phyloP scores from a whole-genome alignment of 2,797 vertebrate species.

The Syngnathus acus region DNA sequence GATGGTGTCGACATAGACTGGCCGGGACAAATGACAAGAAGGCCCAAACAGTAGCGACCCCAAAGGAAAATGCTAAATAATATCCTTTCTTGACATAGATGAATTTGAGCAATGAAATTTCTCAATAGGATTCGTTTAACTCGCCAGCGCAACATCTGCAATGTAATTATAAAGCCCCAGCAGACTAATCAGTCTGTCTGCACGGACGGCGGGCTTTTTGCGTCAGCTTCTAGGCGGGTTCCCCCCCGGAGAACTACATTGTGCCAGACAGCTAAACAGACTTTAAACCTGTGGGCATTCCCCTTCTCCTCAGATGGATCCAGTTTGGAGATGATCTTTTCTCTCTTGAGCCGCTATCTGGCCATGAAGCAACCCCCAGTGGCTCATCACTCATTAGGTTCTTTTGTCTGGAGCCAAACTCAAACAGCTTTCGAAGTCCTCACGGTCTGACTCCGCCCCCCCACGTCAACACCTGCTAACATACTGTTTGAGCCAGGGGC shows the following conservation, averaged over 20 bases:
- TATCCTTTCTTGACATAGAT: constrained; percentile 23
- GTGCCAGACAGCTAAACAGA: constrained; percentile 32
- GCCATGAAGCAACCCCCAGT: constrained; percentile 31
- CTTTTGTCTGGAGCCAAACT: constrained; percentile 34
- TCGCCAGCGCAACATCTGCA: constrained; percentile 2
- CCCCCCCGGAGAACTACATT: constrained; percentile 19
- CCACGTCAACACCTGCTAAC: constrained; percentile 56
- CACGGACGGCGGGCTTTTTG: not conserved
- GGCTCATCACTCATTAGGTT: constrained; percentile 47
- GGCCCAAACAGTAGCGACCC: constrained; percentile 35
- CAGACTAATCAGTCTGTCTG: constrained; percentile 60
- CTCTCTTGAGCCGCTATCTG: constrained; percentile 26
- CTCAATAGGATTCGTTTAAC: not conserved
- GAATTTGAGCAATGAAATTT: constrained; percentile 25
- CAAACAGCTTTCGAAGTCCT: constrained; percentile 29
- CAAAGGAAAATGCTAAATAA: constrained; percentile 15
- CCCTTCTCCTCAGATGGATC: constrained; percentile 34
- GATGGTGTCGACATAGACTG: not conserved
- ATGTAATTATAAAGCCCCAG: constrained; percentile 46
- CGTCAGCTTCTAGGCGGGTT: constrained; percentile 8
- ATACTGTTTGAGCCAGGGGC: constrained; percentile 22
- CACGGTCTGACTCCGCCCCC: constrained; percentile 28
- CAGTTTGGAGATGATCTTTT: constrained; percentile 24
- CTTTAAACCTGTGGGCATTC: constrained; percentile 36
- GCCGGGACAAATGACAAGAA: not conserved